phyloP scores from a whole-genome alignment of 2,797 vertebrate genomes.

The Nasua narica region DNA sequence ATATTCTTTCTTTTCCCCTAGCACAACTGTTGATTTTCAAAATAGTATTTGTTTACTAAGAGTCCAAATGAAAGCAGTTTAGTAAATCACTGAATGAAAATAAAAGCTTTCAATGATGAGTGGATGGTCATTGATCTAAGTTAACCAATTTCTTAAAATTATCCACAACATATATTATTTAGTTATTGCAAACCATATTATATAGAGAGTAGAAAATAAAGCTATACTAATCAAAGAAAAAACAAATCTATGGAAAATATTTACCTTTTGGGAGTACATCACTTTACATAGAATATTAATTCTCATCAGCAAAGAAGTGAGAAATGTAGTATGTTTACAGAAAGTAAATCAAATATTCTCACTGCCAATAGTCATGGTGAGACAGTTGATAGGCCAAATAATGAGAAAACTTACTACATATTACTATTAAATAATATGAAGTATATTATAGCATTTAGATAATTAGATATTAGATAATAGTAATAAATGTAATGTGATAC shows the following conservation, averaged over 20 bases:
- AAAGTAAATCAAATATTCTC: background rate
- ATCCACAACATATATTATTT: background rate
- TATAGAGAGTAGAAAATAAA: background rate
- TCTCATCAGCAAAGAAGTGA: background rate
- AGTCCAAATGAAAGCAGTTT: background rate
- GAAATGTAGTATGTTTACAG: background rate
- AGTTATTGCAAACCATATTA: background rate
- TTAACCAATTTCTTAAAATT: background rate
- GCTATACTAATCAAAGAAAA: background rate
- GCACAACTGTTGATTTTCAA: background rate
- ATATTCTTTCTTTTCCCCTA: background rate
- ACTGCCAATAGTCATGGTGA: background rate
- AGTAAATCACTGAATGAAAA: conserved; percentile 1
- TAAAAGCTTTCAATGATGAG: background rate
- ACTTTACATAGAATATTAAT: background rate
- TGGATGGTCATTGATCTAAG: background rate
- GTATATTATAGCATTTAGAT: background rate
- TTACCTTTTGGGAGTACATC: background rate
- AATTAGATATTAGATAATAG: background rate
- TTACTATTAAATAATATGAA: background rate
- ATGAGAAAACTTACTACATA: background rate
- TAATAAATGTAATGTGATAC: background rate
- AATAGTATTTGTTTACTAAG: background rate
- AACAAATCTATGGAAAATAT: background rate
- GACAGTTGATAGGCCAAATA: background rate